Conservation (phyloP, 2,888 invertebrate species). For the Drosophila borealis region DNA sequence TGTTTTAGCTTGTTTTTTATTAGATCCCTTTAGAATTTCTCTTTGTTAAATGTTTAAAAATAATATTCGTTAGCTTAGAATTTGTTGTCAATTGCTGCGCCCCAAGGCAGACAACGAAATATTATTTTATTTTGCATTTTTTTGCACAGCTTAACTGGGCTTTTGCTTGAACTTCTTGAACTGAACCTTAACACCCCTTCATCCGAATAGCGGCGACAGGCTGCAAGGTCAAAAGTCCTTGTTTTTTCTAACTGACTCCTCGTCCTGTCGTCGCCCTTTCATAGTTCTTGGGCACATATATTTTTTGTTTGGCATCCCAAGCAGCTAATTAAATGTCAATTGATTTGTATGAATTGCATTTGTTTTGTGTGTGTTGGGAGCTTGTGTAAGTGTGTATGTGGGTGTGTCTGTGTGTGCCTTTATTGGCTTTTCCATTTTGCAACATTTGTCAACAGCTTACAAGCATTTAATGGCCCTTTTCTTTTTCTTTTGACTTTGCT, state of each 20-base stretch:
- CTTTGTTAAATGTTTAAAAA: too few relatives aligned
- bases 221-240: neutral
- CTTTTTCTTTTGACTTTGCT: constrained; percentile 10
- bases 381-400: neutral
- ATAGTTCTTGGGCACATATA: constrained; percentile 13
- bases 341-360: constrained; percentile 44
- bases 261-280: neutral
- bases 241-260: constrained; percentile 9
- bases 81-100: neutral
- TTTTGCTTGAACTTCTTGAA: constrained; percentile 1
- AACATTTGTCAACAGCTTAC: constrained; percentile 41
- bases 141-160: neutral
- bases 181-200: neutral
- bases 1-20: too few relatives aligned
- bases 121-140: neutral
- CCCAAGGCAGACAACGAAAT: constrained; percentile 18
- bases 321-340: constrained; percentile 59
- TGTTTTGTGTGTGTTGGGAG: neutral
- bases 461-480: constrained; percentile 30
- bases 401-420: constrained; percentile 3
- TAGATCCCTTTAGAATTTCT: too few relatives aligned
- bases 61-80: too few relatives aligned
- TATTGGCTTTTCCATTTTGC: constrained; percentile 14
- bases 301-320: constrained; percentile 24
- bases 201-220: neutral